These are phyloP conservation scores for Allolobophora icterica DNA, from an alignment of 2,888 invertebrate species.

Conservation along the genomic window DNA sequence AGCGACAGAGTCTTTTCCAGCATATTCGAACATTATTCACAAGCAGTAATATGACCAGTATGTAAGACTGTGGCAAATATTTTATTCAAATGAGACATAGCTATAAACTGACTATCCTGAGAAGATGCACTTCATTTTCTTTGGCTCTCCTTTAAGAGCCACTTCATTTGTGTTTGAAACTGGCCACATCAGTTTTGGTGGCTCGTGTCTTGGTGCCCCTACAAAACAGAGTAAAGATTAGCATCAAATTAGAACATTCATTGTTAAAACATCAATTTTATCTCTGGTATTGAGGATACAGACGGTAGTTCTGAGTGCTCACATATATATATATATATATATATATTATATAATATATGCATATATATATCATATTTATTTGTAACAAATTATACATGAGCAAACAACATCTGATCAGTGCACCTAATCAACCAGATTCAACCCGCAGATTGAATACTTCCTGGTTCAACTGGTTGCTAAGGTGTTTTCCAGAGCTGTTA, in stretches of 20 bases:
- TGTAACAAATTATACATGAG: no score
- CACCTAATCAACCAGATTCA: no score
- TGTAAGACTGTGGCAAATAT: neutral
- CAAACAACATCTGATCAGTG: no score
- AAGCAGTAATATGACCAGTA: neutral
- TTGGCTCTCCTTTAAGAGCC: conserved; percentile 41
- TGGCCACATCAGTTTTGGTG: conserved; percentile 40
- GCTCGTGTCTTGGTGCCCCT: conserved; percentile 28
- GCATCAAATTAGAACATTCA: neutral
- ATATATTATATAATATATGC: no score
- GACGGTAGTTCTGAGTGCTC: no score
- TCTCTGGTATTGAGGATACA: no score
- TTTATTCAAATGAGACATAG: neutral
- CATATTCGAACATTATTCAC: neutral
- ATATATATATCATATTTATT: no score
- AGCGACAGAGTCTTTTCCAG: neutral
- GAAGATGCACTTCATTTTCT: no score
- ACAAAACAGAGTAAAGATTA: neutral
- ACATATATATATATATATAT: no score
- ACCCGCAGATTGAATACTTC: no score
- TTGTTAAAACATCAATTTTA: neutral
- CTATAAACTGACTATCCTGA: conserved; percentile 37
- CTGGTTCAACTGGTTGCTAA: no score
- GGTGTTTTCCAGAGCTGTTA: no score
- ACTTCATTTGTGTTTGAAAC: conserved; percentile 13